A percentile compares a stretch with the other conserved stretches of the same genome.
Evolutionary conservation across 2,797 vertebrate species (phyloP).

Genomic region (Tapera naevia): DNA sequence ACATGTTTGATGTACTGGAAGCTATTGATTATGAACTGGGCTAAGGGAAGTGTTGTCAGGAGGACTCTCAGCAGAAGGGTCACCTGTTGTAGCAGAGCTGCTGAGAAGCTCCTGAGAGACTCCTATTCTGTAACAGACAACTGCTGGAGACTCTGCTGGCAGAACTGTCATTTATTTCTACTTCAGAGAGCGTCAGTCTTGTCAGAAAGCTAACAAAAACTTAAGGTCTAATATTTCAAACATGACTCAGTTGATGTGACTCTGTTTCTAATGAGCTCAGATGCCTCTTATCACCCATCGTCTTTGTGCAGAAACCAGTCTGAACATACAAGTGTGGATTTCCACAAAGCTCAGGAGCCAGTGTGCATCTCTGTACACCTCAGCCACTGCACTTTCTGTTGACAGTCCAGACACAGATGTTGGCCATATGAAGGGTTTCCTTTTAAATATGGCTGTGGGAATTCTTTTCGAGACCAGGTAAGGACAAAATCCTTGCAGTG

Average conservation of each 20-base stretch:
- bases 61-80: background rate
- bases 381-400: background rate
- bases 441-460: background rate
- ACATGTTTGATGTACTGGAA: background rate
- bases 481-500: background rate
- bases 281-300: background rate
- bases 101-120: background rate
- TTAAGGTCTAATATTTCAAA: background rate
- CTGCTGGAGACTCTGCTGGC: background rate
- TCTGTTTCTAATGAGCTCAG: background rate
- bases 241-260: fast-evolving
- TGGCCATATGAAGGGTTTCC: background rate
- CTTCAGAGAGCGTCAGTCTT: background rate
- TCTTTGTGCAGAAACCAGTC: background rate
- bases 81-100: background rate
- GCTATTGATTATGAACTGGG: background rate
- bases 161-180: background rate
- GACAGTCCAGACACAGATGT: background rate
- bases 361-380: background rate
- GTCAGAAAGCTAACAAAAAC: background rate
- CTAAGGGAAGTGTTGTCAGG: background rate
- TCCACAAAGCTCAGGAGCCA: background rate
- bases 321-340: background rate
- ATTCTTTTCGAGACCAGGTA: background rate
- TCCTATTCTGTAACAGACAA: background rate